phyloP scores from a whole-genome alignment of 2,888 invertebrate species.

The Caenorhabditis parvicauda region DNA sequence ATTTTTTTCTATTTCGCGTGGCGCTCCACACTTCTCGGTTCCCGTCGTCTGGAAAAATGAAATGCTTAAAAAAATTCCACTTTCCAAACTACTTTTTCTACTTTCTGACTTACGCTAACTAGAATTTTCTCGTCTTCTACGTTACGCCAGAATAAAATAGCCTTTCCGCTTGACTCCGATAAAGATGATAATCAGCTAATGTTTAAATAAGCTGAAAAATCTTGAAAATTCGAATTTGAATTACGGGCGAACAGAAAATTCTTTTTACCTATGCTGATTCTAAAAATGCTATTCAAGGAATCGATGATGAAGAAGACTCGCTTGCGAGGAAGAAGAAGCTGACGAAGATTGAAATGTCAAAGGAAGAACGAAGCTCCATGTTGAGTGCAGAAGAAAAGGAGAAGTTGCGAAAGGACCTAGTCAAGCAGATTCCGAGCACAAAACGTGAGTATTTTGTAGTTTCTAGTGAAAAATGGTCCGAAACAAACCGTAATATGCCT shows the following conservation, averaged over 20 bases:
- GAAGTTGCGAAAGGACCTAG: conserved; percentile 90
- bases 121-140: neutral
- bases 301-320: conserved; percentile 52
- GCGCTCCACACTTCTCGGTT: too few relatives aligned
- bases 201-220: too few relatives aligned
- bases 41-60: neutral
- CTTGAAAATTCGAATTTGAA: too few relatives aligned
- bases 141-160: too few relatives aligned
- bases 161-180: too few relatives aligned
- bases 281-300: neutral
- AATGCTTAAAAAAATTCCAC: neutral
- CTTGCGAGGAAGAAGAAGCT: conserved; percentile 45
- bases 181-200: too few relatives aligned
- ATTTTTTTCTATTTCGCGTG: too few relatives aligned
- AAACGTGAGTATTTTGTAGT: conserved; percentile 67
- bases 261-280: too few relatives aligned
- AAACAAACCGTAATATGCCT: too few relatives aligned
- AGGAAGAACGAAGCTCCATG: conserved; percentile 55
- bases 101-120: neutral
- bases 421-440: conserved; percentile 96
- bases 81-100: neutral
- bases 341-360: conserved; percentile 56
- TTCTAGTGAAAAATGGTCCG: neutral
- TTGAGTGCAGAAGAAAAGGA: conserved; percentile 78
- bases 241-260: too few relatives aligned